A percentile compares a stretch with the other conserved stretches of the same genome.
Conservation (phyloP, 2,797 vertebrate genomes). For the Delichon dasypus region DNA sequence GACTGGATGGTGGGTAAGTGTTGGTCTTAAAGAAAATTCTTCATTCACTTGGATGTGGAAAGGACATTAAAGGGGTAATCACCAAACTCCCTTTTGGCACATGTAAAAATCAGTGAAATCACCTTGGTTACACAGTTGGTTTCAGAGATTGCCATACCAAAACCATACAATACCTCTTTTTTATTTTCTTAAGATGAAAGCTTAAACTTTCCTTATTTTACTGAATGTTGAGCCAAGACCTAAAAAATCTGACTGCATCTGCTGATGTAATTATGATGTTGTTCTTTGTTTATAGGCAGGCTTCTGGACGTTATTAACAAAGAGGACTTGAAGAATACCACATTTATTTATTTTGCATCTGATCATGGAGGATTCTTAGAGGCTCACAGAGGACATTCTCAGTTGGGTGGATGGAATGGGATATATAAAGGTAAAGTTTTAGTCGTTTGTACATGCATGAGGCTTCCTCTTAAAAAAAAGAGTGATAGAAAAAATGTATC, state of each 20-base stretch:
- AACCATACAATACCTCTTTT: neutral
- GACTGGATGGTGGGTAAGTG: conserved; percentile 85
- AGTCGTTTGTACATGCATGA: neutral
- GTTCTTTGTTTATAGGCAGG: conserved; percentile 72
- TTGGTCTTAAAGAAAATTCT: neutral
- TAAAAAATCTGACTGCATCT: neutral
- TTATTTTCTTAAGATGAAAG: neutral
- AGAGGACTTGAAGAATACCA: conserved; percentile 78
- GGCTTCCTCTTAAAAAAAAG: neutral
- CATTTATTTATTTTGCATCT: conserved; percentile 88
- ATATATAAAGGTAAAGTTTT: conserved; percentile 84
- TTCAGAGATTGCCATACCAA: neutral
- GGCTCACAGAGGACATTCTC: conserved; percentile 43
- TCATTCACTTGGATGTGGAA: neutral
- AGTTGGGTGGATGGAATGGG: conserved; percentile 85
- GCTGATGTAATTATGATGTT: neutral
- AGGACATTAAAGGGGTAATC: neutral
- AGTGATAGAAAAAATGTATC: neutral
- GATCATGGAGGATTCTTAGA: conserved; percentile 87
- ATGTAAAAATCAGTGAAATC: neutral
- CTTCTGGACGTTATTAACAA: conserved; percentile 80
- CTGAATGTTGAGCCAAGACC: neutral
- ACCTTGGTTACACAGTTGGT: neutral
- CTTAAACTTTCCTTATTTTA: neutral
- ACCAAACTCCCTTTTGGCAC: neutral